phyloP scores from a whole-genome alignment of 2,888 invertebrate species.

The Sympetrum striolatum region DNA sequence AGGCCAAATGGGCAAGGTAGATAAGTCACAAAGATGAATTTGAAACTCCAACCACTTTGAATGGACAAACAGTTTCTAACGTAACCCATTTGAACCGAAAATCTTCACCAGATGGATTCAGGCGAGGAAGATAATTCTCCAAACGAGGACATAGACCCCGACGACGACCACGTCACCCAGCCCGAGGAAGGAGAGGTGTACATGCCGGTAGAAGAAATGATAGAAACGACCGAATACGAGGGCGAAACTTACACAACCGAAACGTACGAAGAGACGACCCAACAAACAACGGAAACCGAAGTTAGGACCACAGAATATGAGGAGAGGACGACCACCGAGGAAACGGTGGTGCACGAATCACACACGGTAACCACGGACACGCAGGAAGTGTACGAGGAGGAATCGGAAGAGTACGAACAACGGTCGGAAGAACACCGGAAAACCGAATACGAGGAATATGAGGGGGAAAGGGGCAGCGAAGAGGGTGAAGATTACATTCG shows the following conservation, averaged over 20 bases:
- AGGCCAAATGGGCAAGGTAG: neutral
- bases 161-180: neutral
- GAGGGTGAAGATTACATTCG: neutral
- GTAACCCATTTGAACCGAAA: neutral
- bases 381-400: neutral
- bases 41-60: neutral
- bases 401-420: neutral
- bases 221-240: neutral
- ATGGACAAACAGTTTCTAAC: neutral
- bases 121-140: neutral
- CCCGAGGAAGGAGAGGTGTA: neutral
- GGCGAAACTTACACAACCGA: neutral
- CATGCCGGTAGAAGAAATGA: conserved; percentile 2
- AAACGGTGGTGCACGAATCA: neutral
- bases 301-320: neutral
- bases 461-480: neutral
- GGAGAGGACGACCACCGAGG: neutral
- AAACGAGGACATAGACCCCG: neutral
- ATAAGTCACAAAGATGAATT: neutral
- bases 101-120: neutral
- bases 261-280: neutral
- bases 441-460: neutral
- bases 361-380: neutral
- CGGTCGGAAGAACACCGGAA: neutral
- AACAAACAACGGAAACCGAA: neutral